Conservation (phyloP, 2,888 invertebrate species). For the Oxycera nigricornis region DNA sequence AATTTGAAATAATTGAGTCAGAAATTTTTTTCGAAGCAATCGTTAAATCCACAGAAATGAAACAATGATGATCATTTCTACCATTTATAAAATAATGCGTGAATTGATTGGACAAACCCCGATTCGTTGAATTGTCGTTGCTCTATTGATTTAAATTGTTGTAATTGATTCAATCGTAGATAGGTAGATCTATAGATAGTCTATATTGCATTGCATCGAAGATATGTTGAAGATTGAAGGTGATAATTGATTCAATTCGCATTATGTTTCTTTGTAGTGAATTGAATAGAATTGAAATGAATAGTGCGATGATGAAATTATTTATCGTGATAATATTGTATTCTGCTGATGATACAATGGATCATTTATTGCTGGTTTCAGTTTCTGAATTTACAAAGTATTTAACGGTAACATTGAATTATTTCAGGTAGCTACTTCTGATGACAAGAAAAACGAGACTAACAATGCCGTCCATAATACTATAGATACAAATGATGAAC, state of each 20-base stretch:
- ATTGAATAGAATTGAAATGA: neutral
- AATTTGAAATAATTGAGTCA: slow-evolving; percentile 9
- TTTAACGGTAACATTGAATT: too few species aligned
- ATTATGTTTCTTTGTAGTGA: neutral
- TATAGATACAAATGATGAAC: too few species aligned
- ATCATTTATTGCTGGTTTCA: too few species aligned
- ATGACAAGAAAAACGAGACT: too few species aligned
- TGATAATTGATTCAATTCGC: neutral
- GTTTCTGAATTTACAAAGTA: too few species aligned
- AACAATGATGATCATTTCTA: neutral
- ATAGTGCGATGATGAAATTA: neutral
- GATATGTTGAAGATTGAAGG: neutral
- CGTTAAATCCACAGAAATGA: too few species aligned
- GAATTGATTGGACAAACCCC: neutral
- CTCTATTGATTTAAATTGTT: neutral
- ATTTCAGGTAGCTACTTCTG: too few species aligned
- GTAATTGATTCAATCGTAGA: neutral
- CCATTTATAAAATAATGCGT: neutral
- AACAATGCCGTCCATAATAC: too few species aligned
- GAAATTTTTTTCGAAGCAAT: neutral
- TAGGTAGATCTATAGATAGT: too few species aligned
- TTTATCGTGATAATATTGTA: neutral
- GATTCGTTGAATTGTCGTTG: neutral
- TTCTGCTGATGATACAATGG: too few species aligned
- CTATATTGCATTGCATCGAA: neutral